Percentiles rank a stretch among this genome's conserved stretches.
phyloP scores from a whole-genome alignment of 2,888 invertebrate genomes.

The Coenonympha arcania region DNA sequence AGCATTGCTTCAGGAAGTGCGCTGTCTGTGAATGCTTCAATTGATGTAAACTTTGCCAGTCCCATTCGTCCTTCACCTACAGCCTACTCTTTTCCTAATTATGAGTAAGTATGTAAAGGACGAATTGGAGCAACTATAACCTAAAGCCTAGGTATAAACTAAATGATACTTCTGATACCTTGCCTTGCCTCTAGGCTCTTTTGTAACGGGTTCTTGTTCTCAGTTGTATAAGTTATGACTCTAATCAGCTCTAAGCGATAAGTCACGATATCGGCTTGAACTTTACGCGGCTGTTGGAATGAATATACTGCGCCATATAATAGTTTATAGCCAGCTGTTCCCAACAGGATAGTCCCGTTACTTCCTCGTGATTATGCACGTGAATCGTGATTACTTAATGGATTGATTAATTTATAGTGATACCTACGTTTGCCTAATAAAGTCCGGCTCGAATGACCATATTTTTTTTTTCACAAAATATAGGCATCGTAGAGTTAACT shows the following conservation, averaged over 20 bases:
- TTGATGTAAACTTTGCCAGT: too few species aligned
- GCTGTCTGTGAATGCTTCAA: too few species aligned
- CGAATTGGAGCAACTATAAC: too few species aligned
- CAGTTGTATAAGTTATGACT: background rate
- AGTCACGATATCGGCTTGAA: slow-evolving; percentile 5
- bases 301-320: background rate
- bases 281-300: background rate
- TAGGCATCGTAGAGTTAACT: background rate
- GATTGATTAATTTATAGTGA: background rate
- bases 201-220: background rate
- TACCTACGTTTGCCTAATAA: background rate
- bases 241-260: slow-evolving; percentile 1
- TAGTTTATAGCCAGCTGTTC: background rate
- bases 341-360: background rate
- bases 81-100: too few species aligned
- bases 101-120: too few species aligned
- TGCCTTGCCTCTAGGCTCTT: too few species aligned
- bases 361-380: background rate
- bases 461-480: too few species aligned
- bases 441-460: background rate
- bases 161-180: too few species aligned
- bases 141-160: too few species aligned
- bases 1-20: too few species aligned
- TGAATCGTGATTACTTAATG: too few species aligned
- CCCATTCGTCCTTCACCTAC: too few species aligned